Evolutionary conservation across 2,113 vertebrate species (phyloP).

Genomic region (Hippopotamus amphibius): DNA sequence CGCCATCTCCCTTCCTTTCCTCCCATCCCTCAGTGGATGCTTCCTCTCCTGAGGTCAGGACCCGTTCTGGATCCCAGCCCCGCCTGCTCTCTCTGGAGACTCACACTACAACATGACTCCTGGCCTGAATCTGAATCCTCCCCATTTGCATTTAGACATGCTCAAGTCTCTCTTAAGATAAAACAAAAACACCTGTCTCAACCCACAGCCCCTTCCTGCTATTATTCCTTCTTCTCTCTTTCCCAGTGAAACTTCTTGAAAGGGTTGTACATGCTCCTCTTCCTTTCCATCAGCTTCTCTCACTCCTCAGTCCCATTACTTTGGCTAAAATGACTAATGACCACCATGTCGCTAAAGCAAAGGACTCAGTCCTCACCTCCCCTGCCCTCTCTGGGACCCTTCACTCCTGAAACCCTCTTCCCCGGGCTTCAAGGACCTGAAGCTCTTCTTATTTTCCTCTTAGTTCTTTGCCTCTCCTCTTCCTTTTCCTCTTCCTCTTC

Average conservation of each 20-base stretch:
- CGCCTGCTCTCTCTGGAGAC: neutral
- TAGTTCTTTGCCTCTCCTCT: neutral
- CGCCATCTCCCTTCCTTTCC: neutral
- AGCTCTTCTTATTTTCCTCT: neutral
- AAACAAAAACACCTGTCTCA: neutral
- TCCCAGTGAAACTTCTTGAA: neutral
- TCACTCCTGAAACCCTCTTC: neutral
- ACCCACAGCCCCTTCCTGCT: neutral
- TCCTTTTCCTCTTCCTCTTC: too few relatives aligned
- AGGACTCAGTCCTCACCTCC: neutral
- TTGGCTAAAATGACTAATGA: neutral
- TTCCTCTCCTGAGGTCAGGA: constrained; percentile 26
- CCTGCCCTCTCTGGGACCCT: neutral
- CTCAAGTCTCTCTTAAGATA: constrained; percentile 16
- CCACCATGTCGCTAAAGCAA: neutral
- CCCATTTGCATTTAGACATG: neutral
- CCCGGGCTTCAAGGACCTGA: neutral
- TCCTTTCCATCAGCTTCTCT: neutral
- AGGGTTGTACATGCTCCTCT: neutral
- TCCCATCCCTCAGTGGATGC: neutral
- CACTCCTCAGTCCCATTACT: neutral
- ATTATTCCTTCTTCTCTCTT: neutral
- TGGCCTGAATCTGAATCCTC: neutral
- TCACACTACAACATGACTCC: neutral
- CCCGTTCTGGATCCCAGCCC: neutral